Percentiles rank a stretch among this genome's conserved stretches.
Conservation (phyloP, 2,113 vertebrate species). For the Peromyscus leucopus region DNA sequence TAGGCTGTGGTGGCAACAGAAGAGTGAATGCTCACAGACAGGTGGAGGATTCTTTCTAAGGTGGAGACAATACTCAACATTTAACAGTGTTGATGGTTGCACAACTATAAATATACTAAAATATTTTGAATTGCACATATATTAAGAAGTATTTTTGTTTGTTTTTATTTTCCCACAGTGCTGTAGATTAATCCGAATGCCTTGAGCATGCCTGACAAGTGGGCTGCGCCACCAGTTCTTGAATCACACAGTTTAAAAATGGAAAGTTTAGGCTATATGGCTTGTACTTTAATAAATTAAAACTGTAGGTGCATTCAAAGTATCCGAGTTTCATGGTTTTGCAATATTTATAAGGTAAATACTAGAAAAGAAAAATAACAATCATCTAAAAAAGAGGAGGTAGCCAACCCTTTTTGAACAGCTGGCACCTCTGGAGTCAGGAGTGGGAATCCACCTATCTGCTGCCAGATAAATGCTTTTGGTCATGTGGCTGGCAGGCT, state of each 20-base stretch:
- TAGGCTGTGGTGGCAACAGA: no score
- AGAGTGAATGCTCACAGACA: not conserved
- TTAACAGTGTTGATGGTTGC: not conserved
- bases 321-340: not conserved
- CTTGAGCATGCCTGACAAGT: not conserved
- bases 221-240: not conserved
- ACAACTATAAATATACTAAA: not conserved
- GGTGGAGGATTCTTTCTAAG: no score
- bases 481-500: accelerated
- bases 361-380: not conserved
- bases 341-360: not conserved
- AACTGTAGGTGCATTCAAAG: not conserved
- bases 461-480: accelerated
- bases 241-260: not conserved
- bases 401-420: not conserved
- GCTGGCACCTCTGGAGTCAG: accelerated
- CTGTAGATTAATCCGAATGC: not conserved
- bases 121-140: not conserved
- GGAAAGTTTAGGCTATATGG: not conserved
- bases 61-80: not conserved
- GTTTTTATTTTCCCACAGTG: not conserved
- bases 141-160: not conserved
- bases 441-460: accelerated
- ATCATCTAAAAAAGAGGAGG: not conserved
- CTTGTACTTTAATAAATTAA: not conserved